These are phyloP conservation scores for Perdita meconis DNA, from an alignment of 2,888 invertebrate genomes.

Conservation along the genomic window DNA sequence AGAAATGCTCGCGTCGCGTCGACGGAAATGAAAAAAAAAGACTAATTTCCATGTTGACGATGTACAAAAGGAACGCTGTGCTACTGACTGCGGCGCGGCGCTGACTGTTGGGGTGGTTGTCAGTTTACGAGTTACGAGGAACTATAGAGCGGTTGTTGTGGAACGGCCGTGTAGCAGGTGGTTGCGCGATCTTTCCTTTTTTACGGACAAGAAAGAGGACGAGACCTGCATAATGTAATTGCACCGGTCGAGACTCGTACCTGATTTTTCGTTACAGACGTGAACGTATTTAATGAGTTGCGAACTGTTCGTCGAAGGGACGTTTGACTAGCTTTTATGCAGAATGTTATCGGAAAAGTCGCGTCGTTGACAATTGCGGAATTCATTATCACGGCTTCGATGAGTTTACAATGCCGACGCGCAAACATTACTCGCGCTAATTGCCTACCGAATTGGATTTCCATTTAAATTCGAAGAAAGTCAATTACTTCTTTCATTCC, in stretches of 20 bases:
- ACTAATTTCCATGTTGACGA: background rate
- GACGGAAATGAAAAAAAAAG: too few species aligned
- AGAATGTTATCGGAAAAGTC: constrained; percentile 15
- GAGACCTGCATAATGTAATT: constrained; percentile 66
- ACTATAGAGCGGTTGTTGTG: constrained; percentile 43
- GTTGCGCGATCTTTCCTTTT: constrained; percentile 53
- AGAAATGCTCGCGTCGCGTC: too few species aligned
- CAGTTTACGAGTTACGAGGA: constrained; percentile 55
- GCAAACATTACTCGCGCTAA: constrained; percentile 34
- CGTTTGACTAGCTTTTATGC: background rate
- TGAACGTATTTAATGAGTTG: constrained; percentile 46
- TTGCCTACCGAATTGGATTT: constrained; percentile 21
- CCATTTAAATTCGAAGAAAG: constrained; percentile 9
- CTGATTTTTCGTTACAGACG: constrained; percentile 45
- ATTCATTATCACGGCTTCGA: constrained; percentile 37
- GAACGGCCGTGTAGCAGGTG: constrained; percentile 62
- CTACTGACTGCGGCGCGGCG: constrained; percentile 18
- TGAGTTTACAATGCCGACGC: constrained; percentile 18
- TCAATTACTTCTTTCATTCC: background rate
- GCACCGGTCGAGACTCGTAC: constrained; percentile 19
- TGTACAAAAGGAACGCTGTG: constrained; percentile 45
- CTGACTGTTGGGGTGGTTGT: constrained; percentile 11
- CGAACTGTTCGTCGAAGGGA: background rate
- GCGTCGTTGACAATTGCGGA: constrained; percentile 27
- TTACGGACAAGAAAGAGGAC: constrained; percentile 41